These are phyloP conservation scores for Isurus oxyrinchus DNA, from an alignment of 2,113 vertebrate genomes.

Conservation along the genomic window DNA sequence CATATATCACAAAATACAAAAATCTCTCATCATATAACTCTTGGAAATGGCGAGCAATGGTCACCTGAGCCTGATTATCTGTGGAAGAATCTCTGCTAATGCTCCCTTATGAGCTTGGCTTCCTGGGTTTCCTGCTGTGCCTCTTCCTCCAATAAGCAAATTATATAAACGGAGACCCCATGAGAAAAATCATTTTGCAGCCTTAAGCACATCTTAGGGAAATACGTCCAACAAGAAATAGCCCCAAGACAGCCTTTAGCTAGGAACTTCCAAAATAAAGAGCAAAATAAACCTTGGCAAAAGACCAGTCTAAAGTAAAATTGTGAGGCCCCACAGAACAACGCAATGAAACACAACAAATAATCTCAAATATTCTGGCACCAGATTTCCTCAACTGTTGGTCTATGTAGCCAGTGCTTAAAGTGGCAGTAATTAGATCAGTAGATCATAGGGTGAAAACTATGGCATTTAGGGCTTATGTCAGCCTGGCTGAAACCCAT, in stretches of 20 bases:
- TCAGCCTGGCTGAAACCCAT: neutral
- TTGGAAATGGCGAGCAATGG: neutral
- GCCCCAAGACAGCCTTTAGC: neutral
- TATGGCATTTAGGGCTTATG: neutral
- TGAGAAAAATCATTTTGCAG: neutral
- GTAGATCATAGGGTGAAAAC: neutral
- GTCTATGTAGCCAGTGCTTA: neutral
- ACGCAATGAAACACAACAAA: neutral
- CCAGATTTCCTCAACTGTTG: neutral
- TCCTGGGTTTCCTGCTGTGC: neutral
- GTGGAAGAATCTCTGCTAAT: neutral
- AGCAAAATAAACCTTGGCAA: neutral
- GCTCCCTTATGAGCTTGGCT: neutral
- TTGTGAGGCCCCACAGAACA: neutral
- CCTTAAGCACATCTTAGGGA: neutral
- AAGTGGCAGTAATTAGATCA: neutral
- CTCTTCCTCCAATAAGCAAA: neutral
- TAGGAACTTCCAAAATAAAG: neutral
- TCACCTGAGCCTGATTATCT: neutral
- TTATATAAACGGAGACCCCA: neutral
- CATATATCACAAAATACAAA: neutral
- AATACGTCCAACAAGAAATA: neutral
- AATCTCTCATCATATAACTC: neutral
- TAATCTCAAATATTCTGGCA: neutral
- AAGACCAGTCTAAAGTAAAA: neutral